Percentiles rank a stretch among this genome's conserved stretches.
Conservation (phyloP, 64 coral and sea anemone species). For the Pachyseris speciosa region DNA sequence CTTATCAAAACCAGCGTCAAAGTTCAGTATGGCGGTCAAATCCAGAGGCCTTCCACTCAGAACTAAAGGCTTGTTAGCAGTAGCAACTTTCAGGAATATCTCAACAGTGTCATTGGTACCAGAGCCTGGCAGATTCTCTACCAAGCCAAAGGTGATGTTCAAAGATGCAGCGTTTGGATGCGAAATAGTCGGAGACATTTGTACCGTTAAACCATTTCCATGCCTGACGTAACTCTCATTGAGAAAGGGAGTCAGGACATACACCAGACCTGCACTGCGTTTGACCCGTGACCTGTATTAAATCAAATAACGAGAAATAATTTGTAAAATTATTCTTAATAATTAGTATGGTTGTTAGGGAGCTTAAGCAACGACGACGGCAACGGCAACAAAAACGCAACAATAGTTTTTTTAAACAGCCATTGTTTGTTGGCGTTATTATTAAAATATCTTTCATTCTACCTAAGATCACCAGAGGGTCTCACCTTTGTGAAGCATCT, state of each 20-base stretch:
- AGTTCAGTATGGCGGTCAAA: constrained; percentile 39
- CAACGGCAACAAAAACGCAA: no score
- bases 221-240: constrained; percentile 32
- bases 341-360: no score
- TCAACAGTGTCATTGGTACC: constrained; percentile 63
- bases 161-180: constrained; percentile 43
- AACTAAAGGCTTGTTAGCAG: constrained; percentile 67
- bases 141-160: constrained; percentile 57
- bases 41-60: constrained; percentile 76
- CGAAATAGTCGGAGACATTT: constrained; percentile 30
- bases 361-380: no score
- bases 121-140: constrained; percentile 63
- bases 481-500: background rate
- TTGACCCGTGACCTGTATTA: constrained; percentile 35
- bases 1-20: constrained; percentile 41
- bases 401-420: no score
- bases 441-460: no score
- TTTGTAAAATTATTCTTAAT: background rate
- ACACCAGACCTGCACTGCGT: constrained; percentile 23
- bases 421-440: no score
- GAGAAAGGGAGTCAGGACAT: constrained; percentile 51
- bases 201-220: constrained; percentile 39
- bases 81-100: constrained; percentile 64
- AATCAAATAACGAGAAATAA: background rate
- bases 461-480: background rate